Conservation (phyloP, 2,888 invertebrate species). For the Hirtodrosophila confusa region DNA sequence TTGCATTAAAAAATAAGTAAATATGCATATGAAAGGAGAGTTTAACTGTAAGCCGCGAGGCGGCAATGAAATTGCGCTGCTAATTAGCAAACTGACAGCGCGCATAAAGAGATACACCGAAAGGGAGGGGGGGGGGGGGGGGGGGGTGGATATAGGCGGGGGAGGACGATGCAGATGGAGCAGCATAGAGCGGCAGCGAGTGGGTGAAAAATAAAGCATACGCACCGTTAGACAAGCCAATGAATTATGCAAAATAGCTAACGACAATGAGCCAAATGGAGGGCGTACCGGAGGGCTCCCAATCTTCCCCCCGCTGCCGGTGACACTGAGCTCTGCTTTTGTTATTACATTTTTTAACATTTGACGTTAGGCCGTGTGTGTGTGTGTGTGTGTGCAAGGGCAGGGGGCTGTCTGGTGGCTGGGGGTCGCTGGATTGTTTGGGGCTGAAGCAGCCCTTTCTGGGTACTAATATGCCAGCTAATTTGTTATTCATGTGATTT, state of each 20-base stretch:
- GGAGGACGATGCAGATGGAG: too few species aligned
- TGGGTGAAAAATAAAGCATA: constrained; percentile 60
- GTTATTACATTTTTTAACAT: constrained; percentile 43
- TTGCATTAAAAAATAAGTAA: constrained; percentile 67
- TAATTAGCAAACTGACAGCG: constrained; percentile 71
- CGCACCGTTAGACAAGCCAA: constrained; percentile 76
- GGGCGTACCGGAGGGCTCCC: constrained; percentile 1
- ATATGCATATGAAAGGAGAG: constrained; percentile 72
- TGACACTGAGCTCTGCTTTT: constrained; percentile 34
- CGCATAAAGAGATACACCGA: constrained; percentile 37
- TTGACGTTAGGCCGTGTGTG: constrained; percentile 35
- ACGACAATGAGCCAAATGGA: constrained; percentile 40
- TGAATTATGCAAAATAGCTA: constrained; percentile 74
- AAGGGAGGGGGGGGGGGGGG: background rate
- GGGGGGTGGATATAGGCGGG: too few species aligned
- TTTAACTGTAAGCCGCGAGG: constrained; percentile 47
- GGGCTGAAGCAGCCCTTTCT: constrained; percentile 37
- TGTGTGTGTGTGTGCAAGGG: constrained; percentile 11
- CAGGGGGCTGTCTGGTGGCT: background rate
- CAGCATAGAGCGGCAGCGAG: background rate
- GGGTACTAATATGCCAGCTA: constrained; percentile 76
- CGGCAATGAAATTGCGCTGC: constrained; percentile 69
- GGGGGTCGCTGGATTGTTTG: constrained; percentile 17
- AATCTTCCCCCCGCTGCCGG: background rate
- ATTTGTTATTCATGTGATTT: constrained; percentile 82